Evolutionary conservation across 2,797 vertebrate genomes (phyloP), one percentile per base, ranked within the genome.

Genomic region (Meda fulgida): DNA sequence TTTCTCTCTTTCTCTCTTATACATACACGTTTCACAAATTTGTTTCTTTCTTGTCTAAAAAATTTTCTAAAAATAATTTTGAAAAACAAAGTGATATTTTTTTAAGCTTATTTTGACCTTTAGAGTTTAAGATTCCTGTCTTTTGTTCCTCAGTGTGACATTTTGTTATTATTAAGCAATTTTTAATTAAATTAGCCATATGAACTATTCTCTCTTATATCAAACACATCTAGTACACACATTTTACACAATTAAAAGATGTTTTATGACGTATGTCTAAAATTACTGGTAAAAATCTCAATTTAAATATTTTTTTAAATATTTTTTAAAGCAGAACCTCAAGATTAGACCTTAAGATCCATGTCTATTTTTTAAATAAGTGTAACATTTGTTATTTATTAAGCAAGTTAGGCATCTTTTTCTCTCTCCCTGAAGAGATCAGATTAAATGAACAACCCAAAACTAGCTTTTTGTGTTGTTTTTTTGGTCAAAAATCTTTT

Each of bases 1-100:
- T 93, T 89, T 92, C 91, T 92, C 92, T 91, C 31, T 34, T 34
- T 34, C 91, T 92, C 92, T 91, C 81, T 80, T 51, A 21, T 58
- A 48, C 70, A 72, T 3, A 1, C 18, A 66, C 18, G 43, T 55
- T 48, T 71, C 65, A 38, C 48, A 6, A 0, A 6, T 4, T 65
- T 40, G 51, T 9, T 63, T 77, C 2, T 19, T 31, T n/a, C 1
- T 0, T 48, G n/a, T n/a, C n/a, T 31, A 0, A 8, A 31, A 48
- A 13, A 66, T 9, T 48, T 9, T 48, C 11, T 8, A 18, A 60
- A 77, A 40, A 60, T 9, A 60, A 58, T 77, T 31, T 23, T 55
- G 2, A 53, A 75, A 75, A 72, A 19, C 19, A 10, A 3, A 23
- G 0, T 55, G 1, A 55, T 19, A 7, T 4, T 58, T 26, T 53